Evolutionary conservation across 2,888 invertebrate species (phyloP), one percentile per base, ranked within the genome.

Genomic region (Thumatha senex): DNA sequence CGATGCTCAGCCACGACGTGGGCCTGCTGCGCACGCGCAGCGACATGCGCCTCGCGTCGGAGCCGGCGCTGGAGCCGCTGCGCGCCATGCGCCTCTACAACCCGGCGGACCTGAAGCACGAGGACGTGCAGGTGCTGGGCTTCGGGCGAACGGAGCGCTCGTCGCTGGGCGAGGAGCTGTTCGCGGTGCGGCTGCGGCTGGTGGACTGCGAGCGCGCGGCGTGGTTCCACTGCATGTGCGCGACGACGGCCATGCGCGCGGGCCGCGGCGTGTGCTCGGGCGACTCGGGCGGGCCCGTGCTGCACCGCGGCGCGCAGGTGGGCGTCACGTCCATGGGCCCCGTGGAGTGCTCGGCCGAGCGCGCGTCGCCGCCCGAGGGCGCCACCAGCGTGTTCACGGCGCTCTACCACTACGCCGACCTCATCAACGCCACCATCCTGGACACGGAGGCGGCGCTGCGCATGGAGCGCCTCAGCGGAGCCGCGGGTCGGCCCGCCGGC

Each of bases 251-350:
- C 49, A 44, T 40, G 42, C 48, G 43, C 40, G 31, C 7, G 33
- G 51, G 64, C 24, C 68, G 78, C 47, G 87, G 84, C 54, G 88
- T 88, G 50, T 89, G 89, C 78, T 68, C 84, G 30, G 89, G 89
- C 0, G 89, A 89, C 78, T 88, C 87, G 24, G 89, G 89, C 46
- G 89, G 88, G 46, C 87, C 89, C 15, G 51, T 51, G 18, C 80
- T 85, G 48, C 76, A 72, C 60, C 59, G 61, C 40, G 81, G 80
- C 51, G 61, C 54, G 38, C 67, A 81, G 78, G 70, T 85, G 58
- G 86, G 75, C 41, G 78, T 86, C 38, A 85, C 86, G 40, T 86
- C 86, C 39, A 80, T 86, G 86, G 87, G 87, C 1, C 86, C 86
- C 10, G 48, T 76, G 50, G 76, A 80, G 62, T 86, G 86, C 72